A percentile compares a stretch with the other conserved stretches of the same genome.
These are phyloP conservation scores for Heteractis magnifica DNA, from an alignment of 92 coral and sea anemone genomes.

Conservation along the genomic window DNA sequence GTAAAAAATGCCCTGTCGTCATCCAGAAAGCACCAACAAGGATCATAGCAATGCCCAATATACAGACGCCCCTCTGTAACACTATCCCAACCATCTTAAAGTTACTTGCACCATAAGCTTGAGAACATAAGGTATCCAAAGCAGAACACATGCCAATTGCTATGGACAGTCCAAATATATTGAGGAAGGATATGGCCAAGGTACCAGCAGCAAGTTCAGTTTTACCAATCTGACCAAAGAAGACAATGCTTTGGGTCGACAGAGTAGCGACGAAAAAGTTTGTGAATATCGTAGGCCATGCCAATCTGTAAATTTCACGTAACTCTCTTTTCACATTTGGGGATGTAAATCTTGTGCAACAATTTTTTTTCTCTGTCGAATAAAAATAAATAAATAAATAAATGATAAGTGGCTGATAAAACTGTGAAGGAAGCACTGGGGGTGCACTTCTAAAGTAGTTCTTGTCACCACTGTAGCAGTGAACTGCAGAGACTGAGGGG, in stretches of 20 bases:
- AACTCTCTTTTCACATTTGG: slow-evolving; percentile 32
- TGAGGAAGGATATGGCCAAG: slow-evolving; percentile 51
- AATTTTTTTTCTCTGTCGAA: not conserved
- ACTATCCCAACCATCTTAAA: slow-evolving; percentile 58
- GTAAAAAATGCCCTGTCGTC: slow-evolving; percentile 45
- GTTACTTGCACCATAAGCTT: slow-evolving; percentile 81
- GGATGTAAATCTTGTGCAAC: slow-evolving; percentile 8
- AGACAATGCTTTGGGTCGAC: slow-evolving; percentile 55
- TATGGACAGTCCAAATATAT: slow-evolving; percentile 57
- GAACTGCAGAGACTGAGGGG: too few relatives aligned
- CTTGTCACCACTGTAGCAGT: too few relatives aligned
- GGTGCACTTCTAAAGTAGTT: too few relatives aligned
- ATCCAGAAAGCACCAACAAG: slow-evolving; percentile 60
- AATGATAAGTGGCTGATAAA: too few relatives aligned
- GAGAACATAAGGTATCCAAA: slow-evolving; percentile 71
- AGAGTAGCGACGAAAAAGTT: slow-evolving; percentile 29
- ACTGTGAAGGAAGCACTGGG: too few relatives aligned
- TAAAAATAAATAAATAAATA: not conserved
- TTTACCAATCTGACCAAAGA: slow-evolving; percentile 75
- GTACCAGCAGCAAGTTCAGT: slow-evolving; percentile 68
- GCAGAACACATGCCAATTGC: slow-evolving; percentile 67
- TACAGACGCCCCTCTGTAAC: slow-evolving; percentile 60
- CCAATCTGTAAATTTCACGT: slow-evolving; percentile 42
- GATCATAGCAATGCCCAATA: slow-evolving; percentile 49
- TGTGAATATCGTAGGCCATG: slow-evolving; percentile 66